A percentile compares a stretch with the other conserved stretches of the same genome.
phyloP scores from a whole-genome alignment of 2,888 invertebrate species.

The Petrolisthes manimaculis region DNA sequence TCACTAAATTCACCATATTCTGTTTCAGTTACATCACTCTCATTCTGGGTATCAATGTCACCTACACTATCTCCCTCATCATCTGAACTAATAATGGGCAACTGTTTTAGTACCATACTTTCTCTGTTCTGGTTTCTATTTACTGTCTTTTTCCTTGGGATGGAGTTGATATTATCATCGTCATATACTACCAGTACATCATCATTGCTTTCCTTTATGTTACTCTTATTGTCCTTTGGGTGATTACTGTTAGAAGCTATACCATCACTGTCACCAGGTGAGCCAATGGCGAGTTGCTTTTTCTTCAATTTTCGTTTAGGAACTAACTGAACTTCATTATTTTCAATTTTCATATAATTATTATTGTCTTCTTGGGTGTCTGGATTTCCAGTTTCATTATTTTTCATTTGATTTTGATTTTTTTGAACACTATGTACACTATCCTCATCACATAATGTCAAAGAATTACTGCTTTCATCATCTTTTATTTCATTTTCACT shows the following conservation, averaged over 20 bases:
- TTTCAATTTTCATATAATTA: constrained; percentile 1
- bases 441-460: neutral
- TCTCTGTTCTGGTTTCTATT: constrained; percentile 17
- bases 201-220: neutral
- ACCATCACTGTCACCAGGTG: neutral
- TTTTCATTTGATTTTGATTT: neutral
- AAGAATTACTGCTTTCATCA: neutral
- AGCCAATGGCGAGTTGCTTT: neutral
- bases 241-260: neutral
- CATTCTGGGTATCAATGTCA: no score
- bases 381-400: no score
- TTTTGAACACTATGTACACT: neutral
- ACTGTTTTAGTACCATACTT: neutral
- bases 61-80: neutral
- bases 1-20: neutral
- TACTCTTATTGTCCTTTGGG: no score
- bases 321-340: neutral
- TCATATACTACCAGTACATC: neutral
- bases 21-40: no score
- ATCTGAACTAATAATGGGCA: neutral
- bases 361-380: neutral
- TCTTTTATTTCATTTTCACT: constrained; percentile 3
- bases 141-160: neutral
- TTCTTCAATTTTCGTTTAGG: neutral
- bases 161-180: neutral